A percentile compares a stretch with the other conserved stretches of the same genome.
Evolutionary conservation across 2,888 invertebrate genomes (phyloP).

Genomic region (Polyploca ridens): DNA sequence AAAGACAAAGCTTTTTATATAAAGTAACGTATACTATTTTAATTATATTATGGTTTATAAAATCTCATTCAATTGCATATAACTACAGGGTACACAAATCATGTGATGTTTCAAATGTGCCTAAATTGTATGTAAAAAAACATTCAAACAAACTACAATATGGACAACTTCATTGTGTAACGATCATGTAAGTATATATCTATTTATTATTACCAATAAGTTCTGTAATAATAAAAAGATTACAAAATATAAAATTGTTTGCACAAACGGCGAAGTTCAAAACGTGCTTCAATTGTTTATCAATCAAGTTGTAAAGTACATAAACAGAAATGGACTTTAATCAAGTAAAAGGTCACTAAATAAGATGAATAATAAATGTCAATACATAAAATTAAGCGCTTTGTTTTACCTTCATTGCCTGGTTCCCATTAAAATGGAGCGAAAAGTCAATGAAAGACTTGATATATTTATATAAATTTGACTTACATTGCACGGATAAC

Average conservation of each 20-base stretch:
- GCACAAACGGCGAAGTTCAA: slow-evolving; percentile 30
- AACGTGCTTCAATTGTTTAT: slow-evolving; percentile 60
- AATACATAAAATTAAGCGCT: slow-evolving; percentile 54
- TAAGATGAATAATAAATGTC: slow-evolving; percentile 59
- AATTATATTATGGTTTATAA: neutral
- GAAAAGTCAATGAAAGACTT: slow-evolving; percentile 68
- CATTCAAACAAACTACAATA: neutral
- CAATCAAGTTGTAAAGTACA: slow-evolving; percentile 38
- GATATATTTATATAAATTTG: slow-evolving; percentile 26
- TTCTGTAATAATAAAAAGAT: neutral
- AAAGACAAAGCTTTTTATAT: neutral
- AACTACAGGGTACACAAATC: neutral
- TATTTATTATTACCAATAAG: neutral
- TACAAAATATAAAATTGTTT: slow-evolving; percentile 3
- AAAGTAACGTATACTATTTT: neutral
- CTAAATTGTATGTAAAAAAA: neutral
- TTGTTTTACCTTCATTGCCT: slow-evolving; percentile 81
- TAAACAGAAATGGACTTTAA: slow-evolving; percentile 46
- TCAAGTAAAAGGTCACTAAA: slow-evolving; percentile 61
- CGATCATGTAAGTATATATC: neutral
- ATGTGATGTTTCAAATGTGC: neutral
- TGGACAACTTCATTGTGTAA: neutral
- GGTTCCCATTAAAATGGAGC: slow-evolving; percentile 80
- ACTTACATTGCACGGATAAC: slow-evolving; percentile 25
- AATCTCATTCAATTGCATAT: neutral